Conservation (phyloP, 1,140 invertebrate genomes). For the Dendroctonus valens region DNA sequence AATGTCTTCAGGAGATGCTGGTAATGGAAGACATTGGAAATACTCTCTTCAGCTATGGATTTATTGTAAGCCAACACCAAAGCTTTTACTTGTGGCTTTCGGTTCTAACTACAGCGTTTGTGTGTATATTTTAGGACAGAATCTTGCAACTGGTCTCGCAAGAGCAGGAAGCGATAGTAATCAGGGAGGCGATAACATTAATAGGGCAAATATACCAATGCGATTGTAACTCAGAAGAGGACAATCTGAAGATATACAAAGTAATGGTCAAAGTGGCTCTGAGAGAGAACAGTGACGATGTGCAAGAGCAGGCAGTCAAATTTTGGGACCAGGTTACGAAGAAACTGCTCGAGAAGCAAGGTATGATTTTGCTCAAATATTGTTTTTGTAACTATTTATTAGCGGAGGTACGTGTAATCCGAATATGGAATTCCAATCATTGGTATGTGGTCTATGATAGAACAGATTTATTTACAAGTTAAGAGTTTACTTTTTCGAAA, state of each 20-base stretch:
- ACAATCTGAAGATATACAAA: slow-evolving; percentile 18
- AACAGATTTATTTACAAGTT: too few relatives aligned
- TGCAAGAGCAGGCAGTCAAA: slow-evolving; percentile 19
- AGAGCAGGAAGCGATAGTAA: slow-evolving; percentile 18
- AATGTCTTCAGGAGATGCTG: slow-evolving; percentile 26
- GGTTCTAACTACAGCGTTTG: background rate
- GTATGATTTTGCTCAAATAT: background rate
- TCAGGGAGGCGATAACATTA: slow-evolving; percentile 21
- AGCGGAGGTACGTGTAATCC: too few relatives aligned
- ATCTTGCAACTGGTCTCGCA: slow-evolving; percentile 19
- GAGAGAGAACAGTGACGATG: slow-evolving; percentile 8
- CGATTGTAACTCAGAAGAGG: slow-evolving; percentile 1
- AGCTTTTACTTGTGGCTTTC: background rate
- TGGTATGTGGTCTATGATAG: too few relatives aligned
- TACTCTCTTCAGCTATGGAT: slow-evolving; percentile 5
- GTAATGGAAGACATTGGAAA: slow-evolving; percentile 24
- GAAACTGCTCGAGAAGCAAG: slow-evolving; percentile 27
- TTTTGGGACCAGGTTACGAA: slow-evolving; percentile 24
- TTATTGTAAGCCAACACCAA: slow-evolving; percentile 1
- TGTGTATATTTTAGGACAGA: slow-evolving; percentile 25
- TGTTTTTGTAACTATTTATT: too few relatives aligned
- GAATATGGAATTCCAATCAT: too few relatives aligned
- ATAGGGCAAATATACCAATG: slow-evolving; percentile 17
- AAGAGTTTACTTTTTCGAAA: too few relatives aligned
- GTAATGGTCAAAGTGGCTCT: slow-evolving; percentile 18